phyloP scores from a whole-genome alignment of 2,888 invertebrate genomes.

The Pilophorus perplexus region DNA sequence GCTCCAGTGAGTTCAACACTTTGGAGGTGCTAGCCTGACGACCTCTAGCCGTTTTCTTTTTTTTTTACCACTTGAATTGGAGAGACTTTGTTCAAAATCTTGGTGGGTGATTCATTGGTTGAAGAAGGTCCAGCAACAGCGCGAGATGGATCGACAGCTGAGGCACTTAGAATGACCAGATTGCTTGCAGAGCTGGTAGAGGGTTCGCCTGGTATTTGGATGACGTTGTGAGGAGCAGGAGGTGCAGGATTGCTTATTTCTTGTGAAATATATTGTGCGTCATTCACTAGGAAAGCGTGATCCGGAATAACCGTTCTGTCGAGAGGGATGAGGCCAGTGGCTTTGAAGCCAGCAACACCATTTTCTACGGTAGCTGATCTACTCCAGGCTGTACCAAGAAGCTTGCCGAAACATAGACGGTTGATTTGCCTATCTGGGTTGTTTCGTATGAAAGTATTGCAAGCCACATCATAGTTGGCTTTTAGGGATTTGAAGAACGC shows the following conservation, averaged over 20 bases:
- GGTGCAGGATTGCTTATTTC: background rate
- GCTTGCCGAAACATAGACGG: background rate
- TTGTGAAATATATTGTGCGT: background rate
- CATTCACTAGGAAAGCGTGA: background rate
- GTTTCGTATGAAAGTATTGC: background rate
- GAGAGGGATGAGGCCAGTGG: background rate
- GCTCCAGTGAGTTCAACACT: background rate
- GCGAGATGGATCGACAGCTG: background rate
- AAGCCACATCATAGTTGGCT: background rate
- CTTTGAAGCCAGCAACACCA: background rate
- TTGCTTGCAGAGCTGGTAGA: background rate
- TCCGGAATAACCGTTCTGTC: background rate
- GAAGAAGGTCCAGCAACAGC: too few species aligned
- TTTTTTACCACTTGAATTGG: background rate
- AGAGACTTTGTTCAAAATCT: background rate
- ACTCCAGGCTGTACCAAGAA: background rate
- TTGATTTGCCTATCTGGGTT: background rate
- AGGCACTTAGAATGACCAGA: background rate
- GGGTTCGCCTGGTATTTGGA: background rate
- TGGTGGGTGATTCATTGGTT: slow-evolving; percentile 5
- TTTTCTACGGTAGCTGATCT: background rate
- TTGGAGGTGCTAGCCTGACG: background rate
- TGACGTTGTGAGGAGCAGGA: background rate
- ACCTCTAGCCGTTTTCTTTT: background rate
- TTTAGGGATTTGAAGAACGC: background rate